Base-by-base conservation (phyloP, 2,113 vertebrate species). In the Platysternon megacephalum region DNA sequence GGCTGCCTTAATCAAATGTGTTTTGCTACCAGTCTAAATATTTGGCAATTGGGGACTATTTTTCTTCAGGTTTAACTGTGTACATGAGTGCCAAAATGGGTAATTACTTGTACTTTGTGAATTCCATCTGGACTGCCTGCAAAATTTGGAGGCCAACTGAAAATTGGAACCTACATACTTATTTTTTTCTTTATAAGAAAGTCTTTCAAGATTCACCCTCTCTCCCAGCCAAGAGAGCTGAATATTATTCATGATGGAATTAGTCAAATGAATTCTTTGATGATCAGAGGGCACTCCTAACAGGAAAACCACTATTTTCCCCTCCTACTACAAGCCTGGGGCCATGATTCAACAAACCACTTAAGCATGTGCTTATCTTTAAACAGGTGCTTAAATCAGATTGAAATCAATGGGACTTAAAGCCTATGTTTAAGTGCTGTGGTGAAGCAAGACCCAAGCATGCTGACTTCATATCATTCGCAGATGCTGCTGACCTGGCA, bases 1-100 rank as follows among this genome's bases (percentile, higher is more conserved):
- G 12, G 61, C 52, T 78, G 17, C 44, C 84, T 46, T 87, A 88
- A 91, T 76, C 91, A 78, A 94, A 88, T 39, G 52, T 35, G 74
- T 35, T 78, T 65, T 86, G 44, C 74, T 87, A 49, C 52, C 76
- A 90, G n/a, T 58, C 81, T 81, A 87, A 84, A 79, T 56, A 87
- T 79, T 81, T 80, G 82, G 51, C 68, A 68, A 28, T 56, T 65
- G 35, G 56, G 79, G 76, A 85, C 56, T 58, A 46, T 80, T 84
- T 87, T 81, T 39, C 29, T 56, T 24, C 80, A 87, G 56, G 87
- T 86, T 80, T 52, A 72, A 80, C 81, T 80, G 90, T 79, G 55
- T 29, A 28, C 35, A 74, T 14, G 26, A 53, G 55, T 87, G 84
- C 88, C 84, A 80, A 87, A 19, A 52, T 74, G 72, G 49, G 51